phyloP scores from a whole-genome alignment of 1,140 invertebrate genomes.

The Asobara japonica region DNA sequence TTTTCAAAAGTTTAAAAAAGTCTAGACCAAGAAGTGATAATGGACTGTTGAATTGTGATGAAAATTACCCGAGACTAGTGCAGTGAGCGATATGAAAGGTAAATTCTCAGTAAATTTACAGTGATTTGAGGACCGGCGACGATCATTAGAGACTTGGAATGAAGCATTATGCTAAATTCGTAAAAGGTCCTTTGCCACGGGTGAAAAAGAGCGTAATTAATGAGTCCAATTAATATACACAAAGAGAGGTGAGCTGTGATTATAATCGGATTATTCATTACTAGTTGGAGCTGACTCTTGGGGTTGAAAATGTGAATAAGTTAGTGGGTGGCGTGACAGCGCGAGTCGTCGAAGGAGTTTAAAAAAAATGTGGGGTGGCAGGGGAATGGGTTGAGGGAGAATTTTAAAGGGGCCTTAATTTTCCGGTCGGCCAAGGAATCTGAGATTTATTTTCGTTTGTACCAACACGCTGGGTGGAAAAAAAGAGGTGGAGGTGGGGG shows the following conservation, averaged over 20 bases:
- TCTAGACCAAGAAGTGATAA: too few species aligned
- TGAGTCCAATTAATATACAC: constrained; percentile 23
- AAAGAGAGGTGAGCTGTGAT: constrained; percentile 1
- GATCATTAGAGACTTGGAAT: constrained; percentile 4
- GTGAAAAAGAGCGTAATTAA: constrained; percentile 4
- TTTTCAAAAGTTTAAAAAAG: too few species aligned
- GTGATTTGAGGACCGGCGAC: constrained; percentile 11
- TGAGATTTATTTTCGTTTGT: constrained; percentile 18
- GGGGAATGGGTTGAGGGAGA: not conserved
- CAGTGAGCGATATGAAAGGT: not conserved
- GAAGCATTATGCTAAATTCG: constrained; percentile 3
- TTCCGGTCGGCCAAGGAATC: constrained; percentile 22
- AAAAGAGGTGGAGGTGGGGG: not conserved
- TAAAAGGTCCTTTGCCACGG: not conserved
- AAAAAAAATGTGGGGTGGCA: not conserved
- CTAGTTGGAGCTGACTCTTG: constrained; percentile 1
- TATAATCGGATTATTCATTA: constrained; percentile 23
- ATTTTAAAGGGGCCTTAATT: constrained; percentile 18
- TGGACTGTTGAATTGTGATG: too few species aligned
- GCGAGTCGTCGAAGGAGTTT: not conserved
- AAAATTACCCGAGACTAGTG: not conserved
- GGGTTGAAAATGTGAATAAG: constrained; percentile 13
- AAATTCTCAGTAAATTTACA: not conserved
- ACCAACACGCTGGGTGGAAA: not conserved
- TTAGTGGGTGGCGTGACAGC: constrained; percentile 20